Evolutionary conservation across 2,888 invertebrate genomes (phyloP).

Genomic region (Heliconius aoede): DNA sequence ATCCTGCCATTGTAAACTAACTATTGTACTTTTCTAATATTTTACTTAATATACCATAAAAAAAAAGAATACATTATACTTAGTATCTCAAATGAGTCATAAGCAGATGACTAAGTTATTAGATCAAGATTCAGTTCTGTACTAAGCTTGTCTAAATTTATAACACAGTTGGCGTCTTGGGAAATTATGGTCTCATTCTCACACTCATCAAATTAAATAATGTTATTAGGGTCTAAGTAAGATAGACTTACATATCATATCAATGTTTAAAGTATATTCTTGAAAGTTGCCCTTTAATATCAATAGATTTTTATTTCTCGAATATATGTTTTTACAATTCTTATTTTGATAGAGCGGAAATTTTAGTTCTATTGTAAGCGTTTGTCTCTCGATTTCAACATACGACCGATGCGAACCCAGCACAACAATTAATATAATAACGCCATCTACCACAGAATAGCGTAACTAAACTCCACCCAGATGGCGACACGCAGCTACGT

Average conservation of each 20-base stretch:
- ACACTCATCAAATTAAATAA: neutral
- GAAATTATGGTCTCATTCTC: neutral
- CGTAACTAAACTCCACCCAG: slow-evolving; percentile 52
- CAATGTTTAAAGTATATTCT: neutral
- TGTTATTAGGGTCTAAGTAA: neutral
- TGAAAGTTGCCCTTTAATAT: neutral
- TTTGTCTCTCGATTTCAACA: neutral
- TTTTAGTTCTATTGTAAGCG: neutral
- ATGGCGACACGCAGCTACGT: slow-evolving; percentile 65
- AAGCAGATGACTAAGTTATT: neutral
- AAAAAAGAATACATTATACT: too few relatives aligned
- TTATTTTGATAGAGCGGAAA: too few relatives aligned
- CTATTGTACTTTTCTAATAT: too few relatives aligned
- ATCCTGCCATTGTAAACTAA: too few relatives aligned
- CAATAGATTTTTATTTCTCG: too few relatives aligned
- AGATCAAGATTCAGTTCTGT: slow-evolving; percentile 6
- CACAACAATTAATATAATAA: neutral
- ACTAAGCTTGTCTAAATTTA: slow-evolving; percentile 10
- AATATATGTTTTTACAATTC: too few relatives aligned
- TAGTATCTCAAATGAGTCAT: neutral
- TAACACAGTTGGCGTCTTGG: neutral
- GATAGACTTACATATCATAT: neutral
- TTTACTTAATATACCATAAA: too few relatives aligned
- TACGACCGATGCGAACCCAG: neutral
- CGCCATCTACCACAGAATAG: slow-evolving; percentile 56